Evolutionary conservation across 2,797 vertebrate genomes (phyloP).

Genomic region (Dicrostonyx torquatus): DNA sequence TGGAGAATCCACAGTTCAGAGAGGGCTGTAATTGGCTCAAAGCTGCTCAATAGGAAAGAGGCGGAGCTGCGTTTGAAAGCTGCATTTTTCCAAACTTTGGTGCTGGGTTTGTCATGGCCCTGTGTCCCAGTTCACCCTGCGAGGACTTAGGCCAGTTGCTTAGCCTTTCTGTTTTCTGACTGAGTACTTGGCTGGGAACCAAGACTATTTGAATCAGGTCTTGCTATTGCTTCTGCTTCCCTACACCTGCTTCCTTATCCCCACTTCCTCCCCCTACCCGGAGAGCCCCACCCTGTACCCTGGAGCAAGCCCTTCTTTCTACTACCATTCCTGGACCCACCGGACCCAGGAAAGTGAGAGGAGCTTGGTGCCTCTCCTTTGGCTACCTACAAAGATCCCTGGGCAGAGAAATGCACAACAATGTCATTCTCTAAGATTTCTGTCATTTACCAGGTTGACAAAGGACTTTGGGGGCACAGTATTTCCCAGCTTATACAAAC

Average conservation of each 20-base stretch:
- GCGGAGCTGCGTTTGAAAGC: neutral
- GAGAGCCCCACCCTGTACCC: too few relatives aligned
- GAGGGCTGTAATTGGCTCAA: neutral
- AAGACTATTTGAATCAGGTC: neutral
- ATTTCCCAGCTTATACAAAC: neutral
- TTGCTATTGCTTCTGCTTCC: neutral
- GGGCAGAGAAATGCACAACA: neutral
- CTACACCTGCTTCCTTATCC: neutral
- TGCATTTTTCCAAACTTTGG: neutral
- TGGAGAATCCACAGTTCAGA: neutral
- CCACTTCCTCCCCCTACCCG: neutral
- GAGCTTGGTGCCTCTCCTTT: neutral
- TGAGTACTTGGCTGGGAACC: neutral
- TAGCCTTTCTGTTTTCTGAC: neutral
- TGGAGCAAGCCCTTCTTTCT: fast-evolving
- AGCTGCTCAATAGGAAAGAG: neutral
- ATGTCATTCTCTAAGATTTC: neutral
- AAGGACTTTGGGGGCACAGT: neutral
- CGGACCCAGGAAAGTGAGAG: neutral
- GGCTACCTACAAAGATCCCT: neutral
- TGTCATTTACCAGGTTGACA: neutral
- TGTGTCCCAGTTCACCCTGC: neutral
- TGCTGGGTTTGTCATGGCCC: fast-evolving
- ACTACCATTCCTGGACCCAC: neutral
- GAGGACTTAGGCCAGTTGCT: fast-evolving